Base-by-base conservation (phyloP, 2,113 vertebrate genomes). In the Ceyx margarethae region DNA sequence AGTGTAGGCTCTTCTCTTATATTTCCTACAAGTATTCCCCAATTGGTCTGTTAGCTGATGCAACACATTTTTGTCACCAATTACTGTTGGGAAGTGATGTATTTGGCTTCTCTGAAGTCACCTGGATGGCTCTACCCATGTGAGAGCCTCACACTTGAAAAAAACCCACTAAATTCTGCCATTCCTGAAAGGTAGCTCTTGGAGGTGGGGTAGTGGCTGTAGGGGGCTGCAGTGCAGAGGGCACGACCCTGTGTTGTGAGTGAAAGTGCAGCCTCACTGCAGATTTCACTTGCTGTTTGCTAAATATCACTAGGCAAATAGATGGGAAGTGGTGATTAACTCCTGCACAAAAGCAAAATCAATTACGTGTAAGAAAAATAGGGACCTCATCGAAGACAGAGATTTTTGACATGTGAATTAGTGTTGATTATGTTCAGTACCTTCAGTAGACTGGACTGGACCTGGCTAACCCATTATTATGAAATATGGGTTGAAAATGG, bases 251-350 rank as follows among this genome's bases (percentile, higher is more conserved):
- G 20, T 51, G 4, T 17, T 42, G 53, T 72, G 85, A 83, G 58
- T 85, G 48, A 91, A 91, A 50, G 29, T 78, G 62, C 61, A 88
- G 51, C 21, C 68, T 82, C 35, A 37, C 35, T 37, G 35, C 35
- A 37, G 35, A 37, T 9, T 37, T 37, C 35, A 37, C 56, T 87
- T 94, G 35, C 17, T 64, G 37, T 82, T 62, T 90, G 87, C 21
- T 75, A 69, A 92, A 51, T 48, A 65, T 80, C 22, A 60, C 35
- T 84, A 85, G 61, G 71, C 56, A 93, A 94, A 87, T 80, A 64
- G 71, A 85, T 92, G 43, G 66, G 85, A 90, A 65, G 43, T 76
- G 43, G 66, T n/a, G 13, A 65, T 5, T 46, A 50, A 13, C 9
- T 71, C 42, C 48, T 37, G 21, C 40, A 77, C 0, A 5, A 84